These are phyloP conservation scores for Enteromius radiatus DNA, from an alignment of 2,797 vertebrate genomes.

Conservation along the genomic window DNA sequence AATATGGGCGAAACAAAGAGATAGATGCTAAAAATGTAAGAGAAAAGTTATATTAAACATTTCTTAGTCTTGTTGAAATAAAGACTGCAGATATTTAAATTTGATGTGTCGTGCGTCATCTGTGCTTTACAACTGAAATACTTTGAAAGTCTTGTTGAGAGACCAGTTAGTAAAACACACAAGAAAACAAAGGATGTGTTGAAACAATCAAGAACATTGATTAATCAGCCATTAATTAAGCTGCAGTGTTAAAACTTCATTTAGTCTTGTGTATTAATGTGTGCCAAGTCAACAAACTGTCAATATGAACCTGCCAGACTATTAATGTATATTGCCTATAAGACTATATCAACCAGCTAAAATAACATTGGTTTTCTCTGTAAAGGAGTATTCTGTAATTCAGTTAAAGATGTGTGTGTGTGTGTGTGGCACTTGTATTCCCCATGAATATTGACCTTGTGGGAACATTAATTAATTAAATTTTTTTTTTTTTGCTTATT, in stretches of 20 bases:
- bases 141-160: neutral
- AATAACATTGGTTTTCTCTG: neutral
- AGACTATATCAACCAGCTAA: neutral
- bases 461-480: neutral
- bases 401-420: neutral
- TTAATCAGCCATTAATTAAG: constrained; percentile 23
- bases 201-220: constrained; percentile 13
- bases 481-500: neutral
- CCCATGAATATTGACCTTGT: neutral
- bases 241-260: neutral
- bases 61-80: constrained; percentile 85
- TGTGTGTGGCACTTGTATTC: neutral
- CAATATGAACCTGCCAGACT: neutral
- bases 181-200: constrained; percentile 8
- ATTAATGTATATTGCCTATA: neutral
- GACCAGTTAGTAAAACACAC: neutral
- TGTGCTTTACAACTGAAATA: neutral
- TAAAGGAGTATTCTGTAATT: neutral
- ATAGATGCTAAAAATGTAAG: constrained; percentile 83
- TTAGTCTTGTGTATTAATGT: neutral
- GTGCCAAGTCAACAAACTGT: neutral
- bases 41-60: constrained; percentile 84
- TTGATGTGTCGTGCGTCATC: constrained; percentile 49
- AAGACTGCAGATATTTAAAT: constrained; percentile 85
- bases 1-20: constrained; percentile 74